These are phyloP conservation scores for Spodoptera picta DNA, from an alignment of 2,888 invertebrate species.

Conservation along the genomic window DNA sequence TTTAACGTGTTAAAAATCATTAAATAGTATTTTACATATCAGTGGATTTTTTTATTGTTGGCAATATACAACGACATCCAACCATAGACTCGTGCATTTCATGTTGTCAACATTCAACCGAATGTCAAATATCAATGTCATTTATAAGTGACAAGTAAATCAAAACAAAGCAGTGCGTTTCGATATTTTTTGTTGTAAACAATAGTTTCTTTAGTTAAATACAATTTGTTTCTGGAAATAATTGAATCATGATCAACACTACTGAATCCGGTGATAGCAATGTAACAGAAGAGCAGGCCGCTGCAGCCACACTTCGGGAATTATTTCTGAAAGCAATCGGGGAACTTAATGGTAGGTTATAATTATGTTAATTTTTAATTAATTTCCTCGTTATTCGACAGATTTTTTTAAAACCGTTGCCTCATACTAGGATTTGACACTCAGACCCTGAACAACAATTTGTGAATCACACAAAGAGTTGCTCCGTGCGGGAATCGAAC, in stretches of 20 bases:
- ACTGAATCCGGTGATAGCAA: slow-evolving; percentile 46
- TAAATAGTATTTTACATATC: too few species aligned
- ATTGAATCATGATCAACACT: slow-evolving; percentile 34
- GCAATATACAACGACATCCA: too few species aligned
- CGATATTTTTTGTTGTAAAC: background rate
- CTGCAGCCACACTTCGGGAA: slow-evolving; percentile 74
- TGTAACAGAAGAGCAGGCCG: slow-evolving; percentile 63
- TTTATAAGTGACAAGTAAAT: background rate
- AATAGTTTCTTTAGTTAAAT: background rate
- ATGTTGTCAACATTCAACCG: too few species aligned
- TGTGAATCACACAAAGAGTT: too few species aligned
- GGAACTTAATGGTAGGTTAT: slow-evolving; percentile 71
- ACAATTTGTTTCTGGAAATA: background rate
- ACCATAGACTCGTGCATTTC: too few species aligned
- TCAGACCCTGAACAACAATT: too few species aligned
- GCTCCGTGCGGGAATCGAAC: too few species aligned
- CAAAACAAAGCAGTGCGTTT: slow-evolving; percentile 2
- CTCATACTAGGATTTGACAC: too few species aligned
- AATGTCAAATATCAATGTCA: background rate
- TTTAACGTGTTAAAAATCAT: too few species aligned
- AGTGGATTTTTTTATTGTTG: too few species aligned
- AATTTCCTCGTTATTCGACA: too few species aligned
- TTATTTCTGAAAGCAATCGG: slow-evolving; percentile 74
- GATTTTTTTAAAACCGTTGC: too few species aligned
- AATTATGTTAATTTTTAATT: background rate